These are phyloP conservation scores for Calidris pygmaea DNA, from an alignment of 2,113 vertebrate species.

Conservation along the genomic window DNA sequence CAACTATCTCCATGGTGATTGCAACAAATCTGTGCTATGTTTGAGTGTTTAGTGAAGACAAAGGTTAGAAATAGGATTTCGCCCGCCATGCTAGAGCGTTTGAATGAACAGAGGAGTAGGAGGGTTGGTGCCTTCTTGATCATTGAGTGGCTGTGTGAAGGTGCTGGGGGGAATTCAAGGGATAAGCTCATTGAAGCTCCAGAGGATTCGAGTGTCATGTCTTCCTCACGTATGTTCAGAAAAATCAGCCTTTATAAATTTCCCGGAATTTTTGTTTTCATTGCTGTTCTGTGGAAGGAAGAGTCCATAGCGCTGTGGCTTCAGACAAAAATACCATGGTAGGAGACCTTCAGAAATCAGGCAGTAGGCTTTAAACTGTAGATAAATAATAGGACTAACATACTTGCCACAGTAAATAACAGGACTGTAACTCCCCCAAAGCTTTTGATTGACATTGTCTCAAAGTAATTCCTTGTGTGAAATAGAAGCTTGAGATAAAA, in stretches of 20 bases:
- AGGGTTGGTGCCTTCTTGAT: not conserved
- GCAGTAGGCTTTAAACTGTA: not conserved
- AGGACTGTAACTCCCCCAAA: not conserved
- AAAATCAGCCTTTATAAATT: not conserved
- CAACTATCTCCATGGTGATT: constrained; percentile 50
- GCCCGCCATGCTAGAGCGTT: not conserved
- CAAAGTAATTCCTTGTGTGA: not conserved
- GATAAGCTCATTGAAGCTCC: not conserved
- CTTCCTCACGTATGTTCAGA: not conserved
- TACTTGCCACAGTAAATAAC: not conserved
- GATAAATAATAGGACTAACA: not conserved
- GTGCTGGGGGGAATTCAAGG: not conserved
- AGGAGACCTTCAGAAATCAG: not conserved
- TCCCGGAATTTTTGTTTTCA: not conserved
- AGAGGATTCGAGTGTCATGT: not conserved
- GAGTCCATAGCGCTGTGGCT: not conserved
- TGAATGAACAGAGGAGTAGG: not conserved
- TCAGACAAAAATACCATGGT: not conserved
- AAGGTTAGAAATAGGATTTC: constrained; percentile 19
- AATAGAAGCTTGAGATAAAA: constrained; percentile 12
- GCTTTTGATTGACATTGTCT: not conserved
- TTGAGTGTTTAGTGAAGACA: not conserved
- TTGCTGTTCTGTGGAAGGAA: not conserved
- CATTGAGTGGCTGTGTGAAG: not conserved
- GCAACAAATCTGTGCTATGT: not conserved